phyloP scores from a whole-genome alignment of 1,140 invertebrate genomes.

The Caenorhabditis briggsae region DNA sequence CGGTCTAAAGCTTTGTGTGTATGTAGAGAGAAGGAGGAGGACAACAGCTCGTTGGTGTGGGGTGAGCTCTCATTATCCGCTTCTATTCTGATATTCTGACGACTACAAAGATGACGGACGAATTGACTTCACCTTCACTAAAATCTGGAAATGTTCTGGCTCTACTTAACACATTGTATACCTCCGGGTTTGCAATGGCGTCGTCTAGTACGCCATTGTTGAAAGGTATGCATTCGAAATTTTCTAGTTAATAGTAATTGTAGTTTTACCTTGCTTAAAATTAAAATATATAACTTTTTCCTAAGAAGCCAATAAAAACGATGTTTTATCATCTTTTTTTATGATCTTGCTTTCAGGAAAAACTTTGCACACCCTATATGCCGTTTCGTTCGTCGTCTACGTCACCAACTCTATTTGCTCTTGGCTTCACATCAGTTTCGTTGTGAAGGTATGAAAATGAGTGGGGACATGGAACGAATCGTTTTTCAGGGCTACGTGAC shows the following conservation, averaged over 20 bases:
- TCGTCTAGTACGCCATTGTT: constrained; percentile 73
- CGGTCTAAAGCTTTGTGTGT: constrained; percentile 28
- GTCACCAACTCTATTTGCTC: constrained; percentile 70
- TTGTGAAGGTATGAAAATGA: constrained; percentile 44
- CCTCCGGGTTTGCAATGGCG: constrained; percentile 73
- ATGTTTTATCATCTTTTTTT: constrained; percentile 16
- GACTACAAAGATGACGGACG: constrained; percentile 51
- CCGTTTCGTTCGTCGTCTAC: constrained; percentile 74
- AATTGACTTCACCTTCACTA: constrained; percentile 49
- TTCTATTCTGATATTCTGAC: constrained; percentile 38
- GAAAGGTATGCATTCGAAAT: constrained; percentile 60
- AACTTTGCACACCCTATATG: constrained; percentile 76
- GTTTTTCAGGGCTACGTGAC: constrained; percentile 70
- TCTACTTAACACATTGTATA: constrained; percentile 74
- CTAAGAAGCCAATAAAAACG: no score
- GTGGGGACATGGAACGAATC: not conserved
- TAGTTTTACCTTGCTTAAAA: not conserved
- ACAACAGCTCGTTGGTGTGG: not conserved
- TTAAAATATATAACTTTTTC: constrained; percentile 11
- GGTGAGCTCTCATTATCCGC: constrained; percentile 27
- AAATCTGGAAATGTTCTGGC: constrained; percentile 72
- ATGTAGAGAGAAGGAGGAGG: not conserved
- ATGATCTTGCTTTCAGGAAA: constrained; percentile 63
- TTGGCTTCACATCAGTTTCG: constrained; percentile 71
- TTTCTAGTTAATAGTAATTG: no score